A percentile compares a stretch with the other conserved stretches of the same genome.
These are phyloP conservation scores for Galleria mellonella DNA, from an alignment of 1,140 invertebrate genomes.

Conservation along the genomic window DNA sequence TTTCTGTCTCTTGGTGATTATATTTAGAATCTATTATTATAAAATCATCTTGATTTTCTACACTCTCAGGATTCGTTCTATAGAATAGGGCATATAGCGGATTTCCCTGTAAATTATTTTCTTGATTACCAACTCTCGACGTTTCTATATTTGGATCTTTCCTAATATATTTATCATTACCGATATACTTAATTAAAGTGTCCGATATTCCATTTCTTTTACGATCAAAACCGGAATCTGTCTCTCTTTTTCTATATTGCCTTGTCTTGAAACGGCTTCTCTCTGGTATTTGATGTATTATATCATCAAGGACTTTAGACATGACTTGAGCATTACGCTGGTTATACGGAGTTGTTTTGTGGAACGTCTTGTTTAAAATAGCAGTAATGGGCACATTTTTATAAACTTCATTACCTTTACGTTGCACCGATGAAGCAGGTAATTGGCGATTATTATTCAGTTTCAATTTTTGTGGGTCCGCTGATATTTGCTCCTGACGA, in stretches of 20 bases:
- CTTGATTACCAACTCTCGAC: slow-evolving; percentile 20
- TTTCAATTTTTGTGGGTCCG: slow-evolving; percentile 16
- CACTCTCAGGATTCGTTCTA: slow-evolving; percentile 26
- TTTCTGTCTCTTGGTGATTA: too few species aligned
- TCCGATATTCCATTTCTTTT: slow-evolving; percentile 12
- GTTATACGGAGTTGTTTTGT: slow-evolving; percentile 14
- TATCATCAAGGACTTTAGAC: slow-evolving; percentile 12
- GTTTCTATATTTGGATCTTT: slow-evolving; percentile 15
- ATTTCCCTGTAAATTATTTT: slow-evolving; percentile 16
- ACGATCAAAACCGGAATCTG: not conserved
- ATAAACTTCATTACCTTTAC: slow-evolving; percentile 3
- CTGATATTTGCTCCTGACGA: slow-evolving; percentile 2
- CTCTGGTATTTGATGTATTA: slow-evolving; percentile 9
- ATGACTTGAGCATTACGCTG: slow-evolving; percentile 18
- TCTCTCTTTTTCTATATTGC: slow-evolving; percentile 15
- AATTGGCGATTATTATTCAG: slow-evolving; percentile 14
- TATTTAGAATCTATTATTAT: too few species aligned
- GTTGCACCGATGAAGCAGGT: slow-evolving; percentile 2
- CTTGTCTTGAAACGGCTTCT: slow-evolving; percentile 6
- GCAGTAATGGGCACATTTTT: slow-evolving; percentile 6
- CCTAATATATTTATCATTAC: slow-evolving; percentile 12
- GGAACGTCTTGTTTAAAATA: slow-evolving; percentile 21
- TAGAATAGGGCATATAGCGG: slow-evolving; percentile 45
- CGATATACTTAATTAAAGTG: slow-evolving; percentile 8
- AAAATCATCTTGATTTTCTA: slow-evolving; percentile 15